Evolutionary conservation across 2,888 invertebrate species (phyloP).

Genomic region (Machimus atricapillus): DNA sequence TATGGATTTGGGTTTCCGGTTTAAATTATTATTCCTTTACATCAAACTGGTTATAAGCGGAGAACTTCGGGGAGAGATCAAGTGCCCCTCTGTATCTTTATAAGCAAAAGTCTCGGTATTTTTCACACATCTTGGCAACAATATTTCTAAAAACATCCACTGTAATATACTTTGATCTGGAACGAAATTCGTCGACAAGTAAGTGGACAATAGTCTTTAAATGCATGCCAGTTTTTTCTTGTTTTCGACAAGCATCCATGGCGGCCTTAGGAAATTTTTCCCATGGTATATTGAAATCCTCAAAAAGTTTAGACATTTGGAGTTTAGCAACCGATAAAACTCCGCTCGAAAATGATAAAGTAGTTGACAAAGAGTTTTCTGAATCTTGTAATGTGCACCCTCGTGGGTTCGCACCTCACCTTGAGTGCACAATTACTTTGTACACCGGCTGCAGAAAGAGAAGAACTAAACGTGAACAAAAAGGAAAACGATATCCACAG

Average conservation of each 20-base stretch:
- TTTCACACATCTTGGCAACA: neutral
- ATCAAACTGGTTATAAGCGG: neutral
- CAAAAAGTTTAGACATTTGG: neutral
- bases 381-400: too few relatives aligned
- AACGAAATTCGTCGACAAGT: neutral
- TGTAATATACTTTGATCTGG: neutral
- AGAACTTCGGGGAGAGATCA: neutral
- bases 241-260: neutral
- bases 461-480: too few relatives aligned
- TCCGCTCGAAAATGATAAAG: too few relatives aligned
- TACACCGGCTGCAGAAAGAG: too few relatives aligned
- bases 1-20: too few relatives aligned
- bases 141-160: neutral
- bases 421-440: too few relatives aligned
- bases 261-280: neutral
- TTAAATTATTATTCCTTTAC: neutral
- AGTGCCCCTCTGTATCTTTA: neutral
- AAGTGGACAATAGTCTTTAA: neutral
- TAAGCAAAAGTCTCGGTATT: neutral
- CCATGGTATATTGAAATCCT: neutral
- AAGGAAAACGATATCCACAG: too few relatives aligned
- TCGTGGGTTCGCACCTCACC: too few relatives aligned
- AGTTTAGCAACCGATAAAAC: too few relatives aligned
- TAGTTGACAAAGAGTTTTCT: too few relatives aligned
- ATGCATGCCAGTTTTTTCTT: neutral